Percentiles rank a stretch among this genome's conserved stretches.
These are phyloP conservation scores for Ptychodera flava DNA, from an alignment of 35 echinoderm and acorn worm species.

Conservation along the genomic window DNA sequence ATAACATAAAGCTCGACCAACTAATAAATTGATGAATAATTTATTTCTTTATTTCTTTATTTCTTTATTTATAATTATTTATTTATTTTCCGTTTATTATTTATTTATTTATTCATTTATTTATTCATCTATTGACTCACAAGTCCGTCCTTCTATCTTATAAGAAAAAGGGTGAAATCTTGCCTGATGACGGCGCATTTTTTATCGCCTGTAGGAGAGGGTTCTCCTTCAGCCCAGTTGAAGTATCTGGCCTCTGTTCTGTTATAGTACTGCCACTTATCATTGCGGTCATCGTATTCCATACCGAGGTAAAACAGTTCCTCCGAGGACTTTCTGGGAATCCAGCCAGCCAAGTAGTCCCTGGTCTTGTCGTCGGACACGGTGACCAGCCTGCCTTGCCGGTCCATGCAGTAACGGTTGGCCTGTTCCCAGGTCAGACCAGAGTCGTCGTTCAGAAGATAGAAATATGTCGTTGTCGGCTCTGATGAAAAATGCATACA, in stretches of 20 bases:
- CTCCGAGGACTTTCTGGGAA: neutral
- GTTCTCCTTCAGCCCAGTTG: neutral
- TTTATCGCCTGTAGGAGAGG: too few relatives aligned
- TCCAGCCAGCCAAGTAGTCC: neutral
- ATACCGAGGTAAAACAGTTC: neutral
- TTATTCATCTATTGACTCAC: too few relatives aligned
- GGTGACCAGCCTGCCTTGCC: neutral
- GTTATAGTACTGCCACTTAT: neutral
- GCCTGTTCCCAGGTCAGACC: neutral
- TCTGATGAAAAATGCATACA: neutral
- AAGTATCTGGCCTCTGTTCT: neutral
- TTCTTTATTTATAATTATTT: too few relatives aligned
- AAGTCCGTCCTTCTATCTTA: too few relatives aligned
- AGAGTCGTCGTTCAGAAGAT: neutral
- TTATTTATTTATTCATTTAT: too few relatives aligned
- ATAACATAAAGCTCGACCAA: too few relatives aligned
- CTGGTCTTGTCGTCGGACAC: neutral
- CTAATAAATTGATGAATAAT: too few relatives aligned
- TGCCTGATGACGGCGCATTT: too few relatives aligned
- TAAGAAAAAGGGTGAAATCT: too few relatives aligned
- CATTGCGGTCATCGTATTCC: neutral
- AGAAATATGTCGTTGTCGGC: neutral
- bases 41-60: too few relatives aligned
- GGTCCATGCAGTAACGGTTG: neutral
- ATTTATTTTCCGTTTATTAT: too few relatives aligned